These are phyloP conservation scores for Bryconaethiops microstoma DNA, from an alignment of 2,797 vertebrate species.

Conservation along the genomic window DNA sequence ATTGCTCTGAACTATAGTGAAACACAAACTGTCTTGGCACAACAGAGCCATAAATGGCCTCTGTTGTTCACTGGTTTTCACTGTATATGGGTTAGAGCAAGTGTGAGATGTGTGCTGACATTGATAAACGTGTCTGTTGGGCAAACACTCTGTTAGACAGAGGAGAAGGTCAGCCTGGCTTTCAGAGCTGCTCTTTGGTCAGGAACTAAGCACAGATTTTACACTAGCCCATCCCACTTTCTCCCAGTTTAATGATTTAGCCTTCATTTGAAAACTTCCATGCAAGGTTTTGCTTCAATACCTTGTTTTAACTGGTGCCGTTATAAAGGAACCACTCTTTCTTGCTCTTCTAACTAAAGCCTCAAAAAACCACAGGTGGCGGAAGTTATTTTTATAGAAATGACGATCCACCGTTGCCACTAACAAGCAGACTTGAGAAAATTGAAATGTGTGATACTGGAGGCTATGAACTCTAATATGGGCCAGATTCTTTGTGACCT, in stretches of 20 bases:
- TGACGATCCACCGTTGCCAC: not conserved
- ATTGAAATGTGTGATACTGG: not conserved
- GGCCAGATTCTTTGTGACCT: not conserved
- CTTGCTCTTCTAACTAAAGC: not conserved
- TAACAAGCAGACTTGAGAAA: not conserved
- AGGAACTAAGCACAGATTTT: not conserved
- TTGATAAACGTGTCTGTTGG: constrained; percentile 43
- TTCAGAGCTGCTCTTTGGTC: not conserved
- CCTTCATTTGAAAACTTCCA: not conserved
- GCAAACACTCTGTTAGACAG: constrained; percentile 35
- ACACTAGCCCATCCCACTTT: not conserved
- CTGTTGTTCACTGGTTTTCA: constrained; percentile 13
- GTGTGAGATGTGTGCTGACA: constrained; percentile 27
- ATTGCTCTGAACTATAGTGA: not conserved
- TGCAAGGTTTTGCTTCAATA: not conserved
- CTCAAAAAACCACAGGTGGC: not conserved
- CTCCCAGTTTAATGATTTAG: constrained; percentile 1
- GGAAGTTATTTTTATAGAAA: not conserved
- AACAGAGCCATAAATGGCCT: constrained; percentile 41
- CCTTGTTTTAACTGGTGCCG: not conserved
- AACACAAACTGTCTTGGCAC: not conserved
- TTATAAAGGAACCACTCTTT: not conserved
- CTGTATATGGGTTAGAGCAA: constrained; percentile 34
- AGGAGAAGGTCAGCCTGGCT: constrained; percentile 14
- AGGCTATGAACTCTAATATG: not conserved